phyloP scores from a whole-genome alignment of 2,888 invertebrate genomes.

The Zele albiditarsus region DNA sequence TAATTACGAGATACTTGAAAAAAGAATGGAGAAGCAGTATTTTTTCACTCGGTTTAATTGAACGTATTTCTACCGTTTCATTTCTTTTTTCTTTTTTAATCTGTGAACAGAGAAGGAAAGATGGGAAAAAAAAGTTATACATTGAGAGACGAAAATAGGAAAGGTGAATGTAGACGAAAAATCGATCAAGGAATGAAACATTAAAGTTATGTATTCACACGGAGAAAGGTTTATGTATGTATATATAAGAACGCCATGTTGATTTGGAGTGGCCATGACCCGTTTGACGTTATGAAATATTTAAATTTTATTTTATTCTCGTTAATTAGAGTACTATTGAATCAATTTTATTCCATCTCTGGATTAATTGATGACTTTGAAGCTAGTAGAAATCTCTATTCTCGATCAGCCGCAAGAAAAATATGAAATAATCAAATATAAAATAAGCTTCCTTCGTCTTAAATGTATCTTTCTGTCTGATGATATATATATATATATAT shows the following conservation, averaged over 20 bases:
- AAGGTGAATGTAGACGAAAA: neutral
- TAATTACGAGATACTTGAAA: slow-evolving; percentile 19
- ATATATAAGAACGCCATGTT: neutral
- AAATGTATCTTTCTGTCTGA: neutral
- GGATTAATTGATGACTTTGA: neutral
- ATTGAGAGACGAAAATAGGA: neutral
- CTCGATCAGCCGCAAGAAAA: neutral
- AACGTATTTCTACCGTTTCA: neutral
- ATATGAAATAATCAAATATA: neutral
- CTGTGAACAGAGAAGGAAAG: neutral
- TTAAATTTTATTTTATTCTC: neutral
- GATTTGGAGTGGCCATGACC: slow-evolving; percentile 63
- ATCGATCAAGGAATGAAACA: neutral
- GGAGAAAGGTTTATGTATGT: slow-evolving; percentile 56
- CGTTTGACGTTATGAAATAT: slow-evolving; percentile 50
- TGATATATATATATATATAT: neutral
- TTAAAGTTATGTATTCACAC: neutral
- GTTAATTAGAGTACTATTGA: neutral
- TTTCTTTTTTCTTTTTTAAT: neutral
- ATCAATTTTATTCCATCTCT: neutral
- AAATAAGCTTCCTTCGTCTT: neutral
- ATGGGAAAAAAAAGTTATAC: neutral
- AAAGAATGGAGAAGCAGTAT: neutral
- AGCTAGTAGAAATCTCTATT: neutral
- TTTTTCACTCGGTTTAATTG: slow-evolving; percentile 9